Percentiles rank a stretch among this genome's conserved stretches.
These are phyloP conservation scores for Siderastrea radians DNA, from an alignment of 92 coral and sea anemone species.

Conservation along the genomic window DNA sequence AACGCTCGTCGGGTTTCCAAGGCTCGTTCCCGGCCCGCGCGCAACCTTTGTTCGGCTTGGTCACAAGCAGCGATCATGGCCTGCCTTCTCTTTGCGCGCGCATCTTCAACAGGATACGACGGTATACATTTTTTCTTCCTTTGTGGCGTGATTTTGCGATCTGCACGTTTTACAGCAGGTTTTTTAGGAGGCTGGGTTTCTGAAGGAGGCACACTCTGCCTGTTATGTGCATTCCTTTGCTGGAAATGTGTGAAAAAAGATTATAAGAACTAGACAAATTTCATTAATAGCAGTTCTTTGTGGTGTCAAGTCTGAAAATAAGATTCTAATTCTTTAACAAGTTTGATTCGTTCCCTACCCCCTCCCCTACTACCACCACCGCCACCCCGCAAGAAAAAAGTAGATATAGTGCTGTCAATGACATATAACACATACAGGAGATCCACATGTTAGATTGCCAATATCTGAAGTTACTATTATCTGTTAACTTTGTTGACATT, in stretches of 20 bases:
- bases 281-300: too few species aligned
- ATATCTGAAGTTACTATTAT: too few species aligned
- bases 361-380: too few species aligned
- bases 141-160: neutral
- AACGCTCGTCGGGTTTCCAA: neutral
- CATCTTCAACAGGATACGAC: neutral
- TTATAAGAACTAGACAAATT: too few species aligned
- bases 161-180: neutral
- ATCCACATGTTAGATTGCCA: too few species aligned
- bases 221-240: neutral
- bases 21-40: conserved; percentile 20
- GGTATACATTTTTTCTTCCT: neutral
- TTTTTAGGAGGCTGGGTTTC: neutral
- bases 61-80: conserved; percentile 7
- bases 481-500: too few species aligned
- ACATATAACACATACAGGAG: too few species aligned
- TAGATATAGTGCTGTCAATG: too few species aligned
- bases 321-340: too few species aligned
- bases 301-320: too few species aligned
- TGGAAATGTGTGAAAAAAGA: neutral
- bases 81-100: conserved; percentile 11
- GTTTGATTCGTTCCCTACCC: too few species aligned
- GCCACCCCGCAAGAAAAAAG: too few species aligned
- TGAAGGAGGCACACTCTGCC: neutral
- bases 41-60: neutral